Evolutionary conservation across 1,140 invertebrate genomes (phyloP).

Genomic region (Ladona fulva): DNA sequence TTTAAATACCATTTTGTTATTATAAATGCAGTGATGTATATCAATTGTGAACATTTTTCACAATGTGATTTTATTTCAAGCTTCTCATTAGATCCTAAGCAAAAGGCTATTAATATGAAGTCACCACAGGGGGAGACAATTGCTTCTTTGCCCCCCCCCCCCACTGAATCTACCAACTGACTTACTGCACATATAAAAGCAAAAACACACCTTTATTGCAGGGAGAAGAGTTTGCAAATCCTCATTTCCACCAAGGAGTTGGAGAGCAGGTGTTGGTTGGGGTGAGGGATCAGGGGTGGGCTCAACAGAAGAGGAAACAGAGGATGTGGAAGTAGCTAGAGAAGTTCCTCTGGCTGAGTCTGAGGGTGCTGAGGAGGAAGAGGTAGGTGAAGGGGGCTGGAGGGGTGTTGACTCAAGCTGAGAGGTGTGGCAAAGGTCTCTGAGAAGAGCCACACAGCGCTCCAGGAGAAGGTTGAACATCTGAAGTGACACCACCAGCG

Average conservation of each 20-base stretch:
- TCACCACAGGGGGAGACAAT: too few species aligned
- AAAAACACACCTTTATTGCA: conserved; percentile 57
- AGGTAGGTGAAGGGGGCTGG: conserved; percentile 11
- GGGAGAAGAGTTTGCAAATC: conserved; percentile 64
- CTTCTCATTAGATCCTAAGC: too few species aligned
- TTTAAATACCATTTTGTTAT: too few species aligned
- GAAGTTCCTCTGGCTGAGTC: not conserved
- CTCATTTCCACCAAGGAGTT: conserved; percentile 42
- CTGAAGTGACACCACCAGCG: conserved; percentile 74
- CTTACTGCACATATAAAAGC: too few species aligned
- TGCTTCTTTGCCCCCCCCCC: too few species aligned
- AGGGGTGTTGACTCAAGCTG: conserved; percentile 35
- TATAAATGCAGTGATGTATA: too few species aligned
- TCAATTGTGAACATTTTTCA: too few species aligned
- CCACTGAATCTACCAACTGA: too few species aligned
- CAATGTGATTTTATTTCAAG: too few species aligned
- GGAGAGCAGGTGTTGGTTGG: conserved; percentile 27
- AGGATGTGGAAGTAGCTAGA: not conserved
- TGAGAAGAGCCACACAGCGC: conserved; percentile 61
- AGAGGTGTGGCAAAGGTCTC: conserved; percentile 31
- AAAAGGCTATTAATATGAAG: too few species aligned
- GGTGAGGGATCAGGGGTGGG: not conserved
- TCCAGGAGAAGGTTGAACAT: conserved; percentile 81
- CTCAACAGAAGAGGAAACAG: not conserved
- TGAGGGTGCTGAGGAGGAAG: not conserved